Base-by-base conservation (phyloP, 2,888 invertebrate species). In the Oxytorus armatus region DNA sequence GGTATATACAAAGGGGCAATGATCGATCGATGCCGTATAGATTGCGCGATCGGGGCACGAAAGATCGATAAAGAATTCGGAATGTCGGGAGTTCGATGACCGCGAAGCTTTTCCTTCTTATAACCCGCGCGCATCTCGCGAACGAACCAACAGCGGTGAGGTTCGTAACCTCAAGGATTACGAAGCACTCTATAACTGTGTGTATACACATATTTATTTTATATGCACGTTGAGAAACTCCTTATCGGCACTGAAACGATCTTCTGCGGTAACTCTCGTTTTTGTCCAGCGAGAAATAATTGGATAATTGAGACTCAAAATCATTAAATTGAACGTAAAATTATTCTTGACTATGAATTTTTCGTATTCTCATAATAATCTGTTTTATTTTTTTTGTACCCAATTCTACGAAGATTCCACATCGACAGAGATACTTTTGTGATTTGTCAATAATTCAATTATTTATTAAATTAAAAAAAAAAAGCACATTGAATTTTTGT, bases 71-170 rank as follows among this genome's bases (percentile, higher is more conserved):
- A 75, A 74, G 69, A 65, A 69, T 75, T 70, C 49, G 73, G 68
- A 68, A 78, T 69, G 74, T 63, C 69, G 61, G 68, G 53, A 82
- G 85, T 84, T 85, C 84, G 80, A 77, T 77, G 80, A 84, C 81
- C 84, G n/a, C n/a, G 79, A 73, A 77, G 53, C 44, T 65, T 74
- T 57, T 63, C 29, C 47, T 63, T 59, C 21, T 29, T n/a, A 8
- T 10, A 63, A 16, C 36, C 42, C 18, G 53, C 61, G 49, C 25
- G 16, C 11, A 49, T 49, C 55, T 55, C 69, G 18, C 25, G 39
- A 69, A 11, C 55, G 44, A 55, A 63, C 74, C 74, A 74, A 69
- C 69, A 74, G 63, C 63, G 74, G 69, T n/a, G 75, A 74, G 74
- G 74, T 74, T 74, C 55, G 55, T 74, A 65, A 75, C 73, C 73